Percentiles rank a stretch among this genome's conserved stretches.
Conservation (phyloP, 2,888 invertebrate genomes). For the Conus canariensis region DNA sequence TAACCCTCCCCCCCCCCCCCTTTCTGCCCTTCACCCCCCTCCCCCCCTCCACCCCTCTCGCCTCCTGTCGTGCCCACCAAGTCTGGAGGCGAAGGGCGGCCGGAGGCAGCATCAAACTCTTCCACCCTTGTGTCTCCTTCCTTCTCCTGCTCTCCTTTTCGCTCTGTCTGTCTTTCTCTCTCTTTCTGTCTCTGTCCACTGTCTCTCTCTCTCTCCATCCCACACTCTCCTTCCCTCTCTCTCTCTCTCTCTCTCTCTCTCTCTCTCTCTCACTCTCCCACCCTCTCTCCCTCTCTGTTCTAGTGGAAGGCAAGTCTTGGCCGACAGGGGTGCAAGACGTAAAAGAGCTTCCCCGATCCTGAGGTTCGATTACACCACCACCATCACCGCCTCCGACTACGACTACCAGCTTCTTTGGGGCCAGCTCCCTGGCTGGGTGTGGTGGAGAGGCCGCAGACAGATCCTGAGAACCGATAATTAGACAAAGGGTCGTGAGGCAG, state of each 20-base stretch:
- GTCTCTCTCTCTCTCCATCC: background rate
- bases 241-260: too few species aligned
- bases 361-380: background rate
- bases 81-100: too few species aligned
- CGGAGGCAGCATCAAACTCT: too few species aligned
- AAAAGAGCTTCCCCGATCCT: background rate
- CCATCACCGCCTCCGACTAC: too few species aligned
- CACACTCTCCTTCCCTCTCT: background rate
- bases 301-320: background rate
- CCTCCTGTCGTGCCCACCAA: background rate
- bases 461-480: background rate
- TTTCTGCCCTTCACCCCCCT: background rate
- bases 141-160: too few species aligned
- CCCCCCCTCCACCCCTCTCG: background rate
- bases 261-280: too few species aligned
- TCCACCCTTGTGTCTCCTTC: too few species aligned
- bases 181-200: too few species aligned
- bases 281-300: background rate
- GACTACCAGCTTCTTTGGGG: background rate
- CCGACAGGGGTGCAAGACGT: slow-evolving; percentile 2
- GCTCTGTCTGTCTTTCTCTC: too few species aligned
- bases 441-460: background rate
- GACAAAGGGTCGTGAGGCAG: background rate
- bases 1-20: background rate
- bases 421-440: background rate